These are phyloP conservation scores for Atlantisia rogersi DNA, from an alignment of 2,113 vertebrate species.

Conservation along the genomic window DNA sequence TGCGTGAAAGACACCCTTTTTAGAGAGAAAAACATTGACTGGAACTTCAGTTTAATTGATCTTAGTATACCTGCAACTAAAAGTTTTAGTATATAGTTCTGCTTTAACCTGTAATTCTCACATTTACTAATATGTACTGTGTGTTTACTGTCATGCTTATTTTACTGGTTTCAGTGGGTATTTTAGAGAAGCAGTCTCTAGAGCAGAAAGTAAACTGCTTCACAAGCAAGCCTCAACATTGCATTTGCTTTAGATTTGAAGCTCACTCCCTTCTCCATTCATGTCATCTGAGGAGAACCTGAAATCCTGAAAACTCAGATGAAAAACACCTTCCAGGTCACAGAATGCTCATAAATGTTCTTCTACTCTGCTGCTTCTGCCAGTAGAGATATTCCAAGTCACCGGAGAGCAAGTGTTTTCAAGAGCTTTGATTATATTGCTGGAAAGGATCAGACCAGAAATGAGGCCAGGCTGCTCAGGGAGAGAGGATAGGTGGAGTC, in stretches of 20 bases:
- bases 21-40: background rate
- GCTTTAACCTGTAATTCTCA: background rate
- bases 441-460: constrained; percentile 20
- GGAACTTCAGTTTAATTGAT: background rate
- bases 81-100: background rate
- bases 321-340: background rate
- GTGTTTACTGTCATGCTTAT: background rate
- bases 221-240: background rate
- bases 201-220: background rate
- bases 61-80: background rate
- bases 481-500: background rate
- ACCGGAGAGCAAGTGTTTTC: background rate
- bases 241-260: background rate
- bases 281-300: background rate
- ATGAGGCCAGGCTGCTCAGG: constrained; percentile 28
- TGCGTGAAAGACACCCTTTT: background rate
- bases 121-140: background rate
- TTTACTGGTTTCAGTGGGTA: background rate
- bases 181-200: background rate
- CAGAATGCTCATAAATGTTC: background rate
- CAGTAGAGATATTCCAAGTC: background rate
- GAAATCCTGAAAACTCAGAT: background rate
- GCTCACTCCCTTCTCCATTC: background rate
- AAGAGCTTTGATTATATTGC: constrained; percentile 4
- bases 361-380: background rate